Percentiles rank a stretch among this genome's conserved stretches.
Evolutionary conservation across 1,140 invertebrate genomes (phyloP).

Genomic region (Sipha flava): DNA sequence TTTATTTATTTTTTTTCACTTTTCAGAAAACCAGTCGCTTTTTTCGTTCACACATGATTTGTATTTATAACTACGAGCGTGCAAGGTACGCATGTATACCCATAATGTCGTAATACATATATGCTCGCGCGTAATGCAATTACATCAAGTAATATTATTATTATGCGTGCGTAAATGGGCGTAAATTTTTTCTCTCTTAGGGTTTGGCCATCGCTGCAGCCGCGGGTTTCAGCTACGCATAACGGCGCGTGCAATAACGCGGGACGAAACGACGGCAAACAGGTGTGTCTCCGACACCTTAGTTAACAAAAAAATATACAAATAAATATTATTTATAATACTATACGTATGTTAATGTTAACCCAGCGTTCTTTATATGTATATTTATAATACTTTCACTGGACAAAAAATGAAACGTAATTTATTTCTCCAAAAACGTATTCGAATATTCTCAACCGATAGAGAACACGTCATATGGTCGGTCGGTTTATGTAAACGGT

Average conservation of each 20-base stretch:
- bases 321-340: not conserved
- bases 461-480: no score
- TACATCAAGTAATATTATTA: not conserved
- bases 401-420: not conserved
- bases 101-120: not conserved
- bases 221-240: not conserved
- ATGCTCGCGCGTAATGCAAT: not conserved
- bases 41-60: not conserved
- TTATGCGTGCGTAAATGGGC: not conserved
- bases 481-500: no score
- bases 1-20: no score
- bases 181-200: not conserved
- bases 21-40: not conserved
- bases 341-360: not conserved
- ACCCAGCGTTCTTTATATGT: not conserved
- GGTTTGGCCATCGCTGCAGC: not conserved
- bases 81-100: not conserved
- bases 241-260: not conserved
- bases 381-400: not conserved
- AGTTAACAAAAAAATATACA: not conserved
- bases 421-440: not conserved
- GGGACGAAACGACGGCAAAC: not conserved
- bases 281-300: constrained; percentile 22
- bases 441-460: not conserved
- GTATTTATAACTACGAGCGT: no score